These are phyloP conservation scores for Phalacrocorax brasilianus DNA, from an alignment of 2,113 vertebrate genomes.

Conservation along the genomic window DNA sequence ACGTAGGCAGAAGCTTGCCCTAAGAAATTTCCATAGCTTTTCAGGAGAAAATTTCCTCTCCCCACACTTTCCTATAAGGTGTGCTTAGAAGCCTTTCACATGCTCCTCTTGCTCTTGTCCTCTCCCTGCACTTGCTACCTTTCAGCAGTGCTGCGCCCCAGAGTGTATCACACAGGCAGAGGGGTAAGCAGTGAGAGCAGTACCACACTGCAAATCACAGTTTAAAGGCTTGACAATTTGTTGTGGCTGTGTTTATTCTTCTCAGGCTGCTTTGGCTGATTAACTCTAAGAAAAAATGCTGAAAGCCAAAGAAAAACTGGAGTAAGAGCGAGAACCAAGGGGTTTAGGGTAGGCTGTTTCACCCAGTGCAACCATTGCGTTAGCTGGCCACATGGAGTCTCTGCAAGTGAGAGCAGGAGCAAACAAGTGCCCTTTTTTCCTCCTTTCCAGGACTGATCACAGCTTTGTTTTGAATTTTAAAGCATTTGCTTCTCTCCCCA, in stretches of 20 bases:
- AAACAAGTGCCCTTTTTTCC: not conserved
- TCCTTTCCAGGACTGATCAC: not conserved
- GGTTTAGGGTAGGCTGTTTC: not conserved
- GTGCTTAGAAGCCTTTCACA: not conserved
- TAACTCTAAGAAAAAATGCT: not conserved
- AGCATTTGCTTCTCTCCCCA: not conserved
- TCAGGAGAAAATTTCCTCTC: not conserved
- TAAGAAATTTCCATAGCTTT: not conserved
- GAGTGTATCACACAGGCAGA: not conserved
- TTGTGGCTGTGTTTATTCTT: not conserved
- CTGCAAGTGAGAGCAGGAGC: not conserved
- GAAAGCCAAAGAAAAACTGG: not conserved
- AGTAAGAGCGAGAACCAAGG: not conserved
- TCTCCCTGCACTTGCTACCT: not conserved
- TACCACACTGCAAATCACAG: rapidly evolving
- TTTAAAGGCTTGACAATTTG: not conserved
- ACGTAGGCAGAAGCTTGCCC: not conserved
- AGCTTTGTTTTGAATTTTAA: not conserved
- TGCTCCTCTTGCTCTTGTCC: not conserved
- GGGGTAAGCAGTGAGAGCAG: not conserved
- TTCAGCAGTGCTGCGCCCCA: not conserved
- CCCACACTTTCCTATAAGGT: rapidly evolving
- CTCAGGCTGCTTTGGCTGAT: not conserved
- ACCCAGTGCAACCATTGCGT: not conserved
- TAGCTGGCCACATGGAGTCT: rapidly evolving